Evolutionary conservation across 2,888 invertebrate genomes (phyloP).

Genomic region (Nymphalis polychloros): DNA sequence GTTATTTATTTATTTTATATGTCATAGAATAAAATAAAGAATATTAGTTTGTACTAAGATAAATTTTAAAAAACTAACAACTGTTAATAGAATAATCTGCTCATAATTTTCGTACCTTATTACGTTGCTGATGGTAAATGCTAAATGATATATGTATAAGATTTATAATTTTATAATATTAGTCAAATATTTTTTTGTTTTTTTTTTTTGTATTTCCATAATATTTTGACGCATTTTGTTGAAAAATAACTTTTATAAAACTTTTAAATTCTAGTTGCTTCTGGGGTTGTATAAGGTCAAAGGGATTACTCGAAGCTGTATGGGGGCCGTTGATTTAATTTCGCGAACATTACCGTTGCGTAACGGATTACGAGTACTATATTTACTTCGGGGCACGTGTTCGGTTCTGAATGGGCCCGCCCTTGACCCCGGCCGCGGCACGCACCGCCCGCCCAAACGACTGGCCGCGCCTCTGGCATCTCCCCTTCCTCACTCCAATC

Average conservation of each 20-base stretch:
- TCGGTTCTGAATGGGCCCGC: slow-evolving; percentile 76
- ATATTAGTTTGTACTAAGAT: too few relatives aligned
- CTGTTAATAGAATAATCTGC: too few relatives aligned
- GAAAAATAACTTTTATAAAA: background rate
- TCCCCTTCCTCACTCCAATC: slow-evolving; percentile 56
- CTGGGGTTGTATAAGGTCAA: slow-evolving; percentile 17
- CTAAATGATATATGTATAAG: too few relatives aligned
- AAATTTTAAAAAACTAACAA: too few relatives aligned
- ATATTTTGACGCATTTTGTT: too few relatives aligned
- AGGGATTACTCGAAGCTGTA: slow-evolving; percentile 1
- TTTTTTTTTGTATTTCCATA: too few relatives aligned
- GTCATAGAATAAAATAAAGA: too few relatives aligned
- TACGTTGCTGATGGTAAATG: too few relatives aligned
- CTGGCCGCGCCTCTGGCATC: slow-evolving; percentile 68
- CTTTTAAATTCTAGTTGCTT: background rate
- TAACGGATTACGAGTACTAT: slow-evolving; percentile 70
- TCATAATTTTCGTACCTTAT: too few relatives aligned
- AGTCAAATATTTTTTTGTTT: too few relatives aligned
- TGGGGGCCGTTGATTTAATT: slow-evolving; percentile 10
- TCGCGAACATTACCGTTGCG: slow-evolving; percentile 44
- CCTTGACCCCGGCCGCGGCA: slow-evolving; percentile 74
- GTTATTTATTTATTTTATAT: too few relatives aligned
- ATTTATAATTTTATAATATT: too few relatives aligned
- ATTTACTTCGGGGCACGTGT: slow-evolving; percentile 80
- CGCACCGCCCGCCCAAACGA: slow-evolving; percentile 68